Base-by-base conservation (phyloP, 1,140 invertebrate species). In the silkworm (Bombyx mori) region DNA sequence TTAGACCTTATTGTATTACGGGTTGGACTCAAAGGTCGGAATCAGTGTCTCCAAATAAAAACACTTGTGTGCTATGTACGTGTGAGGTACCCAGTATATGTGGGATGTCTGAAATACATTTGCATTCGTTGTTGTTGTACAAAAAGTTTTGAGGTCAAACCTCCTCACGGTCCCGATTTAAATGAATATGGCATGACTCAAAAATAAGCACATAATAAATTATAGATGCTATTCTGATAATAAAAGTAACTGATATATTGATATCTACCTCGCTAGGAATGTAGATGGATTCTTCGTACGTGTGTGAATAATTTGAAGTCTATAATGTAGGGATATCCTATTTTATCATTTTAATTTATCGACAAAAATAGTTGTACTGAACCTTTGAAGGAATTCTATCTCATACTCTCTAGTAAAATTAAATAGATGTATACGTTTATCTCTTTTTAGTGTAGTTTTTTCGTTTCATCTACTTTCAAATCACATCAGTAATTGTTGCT, bases 201-300 rank as follows among this genome's bases (percentile, higher is more conserved):
- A 71, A 63, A 77, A 63, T 67, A 61, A 66, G 66, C 69, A 59
- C 63, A 71, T 66, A 68, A 69, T 65, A 68, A 67, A 71, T 57
- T 56, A 46, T 63, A 69, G 63, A 59, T 53, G 63, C 57, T 62
- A 58, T 35, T 62, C 60, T 63, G 58, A 64, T 68, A 63, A 62
- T 62, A 68, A 71, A 68, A 57, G 59, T 63, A 63, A 64, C 61
- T 60, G 60, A 63, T 65, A 63, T 65, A 62, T 57, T 63, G 52
- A 65, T 59, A 61, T 54, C 52, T 55, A 65, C 61, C 56, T 59
- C 44, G 53, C 8, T 53, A 8, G 42, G 58, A 60, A 63, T 57
- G 50, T 54, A 61, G 52, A 63, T 61, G 47, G 58, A 55, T 44
- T 18, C 52, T 54, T 60, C 55, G 56, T 35, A 35, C 26, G 48